A percentile compares a stretch with the other conserved stretches of the same genome.
Conservation (phyloP, 1,140 invertebrate species). For the Hylyphantes graminicola region DNA sequence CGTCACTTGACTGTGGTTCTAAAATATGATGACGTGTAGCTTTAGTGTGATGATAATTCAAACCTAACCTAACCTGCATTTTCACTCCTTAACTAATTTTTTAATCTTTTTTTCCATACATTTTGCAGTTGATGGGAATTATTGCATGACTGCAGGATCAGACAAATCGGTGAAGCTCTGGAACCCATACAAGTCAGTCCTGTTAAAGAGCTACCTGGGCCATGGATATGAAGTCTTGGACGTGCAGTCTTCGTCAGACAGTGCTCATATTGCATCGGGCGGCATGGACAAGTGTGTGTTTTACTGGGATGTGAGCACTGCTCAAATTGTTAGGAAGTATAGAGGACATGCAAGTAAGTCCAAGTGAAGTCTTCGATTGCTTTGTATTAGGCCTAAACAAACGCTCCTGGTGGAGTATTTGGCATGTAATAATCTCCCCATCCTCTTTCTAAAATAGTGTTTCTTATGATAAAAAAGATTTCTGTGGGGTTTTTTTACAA, state of each 20-base stretch:
- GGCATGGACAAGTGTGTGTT: slow-evolving; percentile 90
- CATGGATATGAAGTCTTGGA: slow-evolving; percentile 97
- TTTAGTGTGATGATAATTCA: no score
- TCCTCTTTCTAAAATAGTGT: no score
- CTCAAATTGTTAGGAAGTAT: slow-evolving; percentile 81
- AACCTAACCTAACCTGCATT: no score
- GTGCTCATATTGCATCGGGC: slow-evolving; percentile 86
- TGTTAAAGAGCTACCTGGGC: slow-evolving; percentile 92
- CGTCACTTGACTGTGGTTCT: no score
- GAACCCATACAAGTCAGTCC: slow-evolving; percentile 85
- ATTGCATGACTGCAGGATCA: slow-evolving; percentile 93
- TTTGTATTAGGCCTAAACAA: not conserved
- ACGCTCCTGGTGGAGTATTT: no score
- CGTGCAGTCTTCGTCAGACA: slow-evolving; percentile 89
- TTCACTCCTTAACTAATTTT: not conserved
- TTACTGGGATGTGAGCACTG: slow-evolving; percentile 90
- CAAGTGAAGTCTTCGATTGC: no score
- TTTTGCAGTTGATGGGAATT: slow-evolving; percentile 86
- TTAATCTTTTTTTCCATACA: not conserved
- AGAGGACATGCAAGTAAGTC: slow-evolving; percentile 81
- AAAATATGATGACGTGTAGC: no score
- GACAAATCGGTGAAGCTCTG: slow-evolving; percentile 97
- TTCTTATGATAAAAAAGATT: no score
- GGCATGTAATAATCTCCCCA: no score
- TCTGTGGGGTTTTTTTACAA: no score